Percentiles rank a stretch among this genome's conserved stretches.
Conservation (phyloP, 2,113 vertebrate genomes). For the Passer montanus region DNA sequence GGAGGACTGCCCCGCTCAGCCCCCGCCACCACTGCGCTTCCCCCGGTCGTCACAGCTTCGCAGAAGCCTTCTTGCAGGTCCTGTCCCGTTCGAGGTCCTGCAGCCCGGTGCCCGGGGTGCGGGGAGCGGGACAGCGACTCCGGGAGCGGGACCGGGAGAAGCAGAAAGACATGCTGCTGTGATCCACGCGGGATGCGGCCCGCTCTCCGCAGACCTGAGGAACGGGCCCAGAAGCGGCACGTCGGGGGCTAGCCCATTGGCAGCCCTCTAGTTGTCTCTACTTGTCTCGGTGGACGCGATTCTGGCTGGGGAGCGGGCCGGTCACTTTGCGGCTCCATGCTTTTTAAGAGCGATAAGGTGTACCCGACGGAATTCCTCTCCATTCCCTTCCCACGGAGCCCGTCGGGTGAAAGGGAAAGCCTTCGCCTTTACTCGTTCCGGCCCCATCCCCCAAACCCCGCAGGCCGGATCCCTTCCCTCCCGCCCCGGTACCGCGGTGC, state of each 20-base stretch:
- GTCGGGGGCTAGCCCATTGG: neutral
- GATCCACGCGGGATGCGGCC: neutral
- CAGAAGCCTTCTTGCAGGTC: neutral
- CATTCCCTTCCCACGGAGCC: neutral
- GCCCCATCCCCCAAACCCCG: too few species aligned
- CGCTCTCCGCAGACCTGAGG: neutral
- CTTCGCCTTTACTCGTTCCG: too few species aligned
- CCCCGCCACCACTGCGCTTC: neutral
- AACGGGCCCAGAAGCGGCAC: neutral
- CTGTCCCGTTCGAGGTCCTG: neutral
- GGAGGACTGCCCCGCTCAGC: neutral
- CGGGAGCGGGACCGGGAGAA: neutral
- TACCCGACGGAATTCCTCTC: too few species aligned
- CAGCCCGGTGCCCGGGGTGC: fast-evolving
- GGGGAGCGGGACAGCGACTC: neutral
- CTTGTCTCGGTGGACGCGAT: too few species aligned
- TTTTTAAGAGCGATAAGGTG: neutral
- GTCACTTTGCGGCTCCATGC: too few species aligned
- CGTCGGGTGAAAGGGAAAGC: neutral
- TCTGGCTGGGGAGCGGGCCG: neutral
- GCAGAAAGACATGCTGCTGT: too few species aligned
- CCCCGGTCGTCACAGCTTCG: fast-evolving
- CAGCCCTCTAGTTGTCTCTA: neutral
- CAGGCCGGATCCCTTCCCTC: neutral
- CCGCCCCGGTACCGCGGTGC: neutral